Evolutionary conservation across 2,797 vertebrate species (phyloP).

Genomic region (Acanthurus lineatus): DNA sequence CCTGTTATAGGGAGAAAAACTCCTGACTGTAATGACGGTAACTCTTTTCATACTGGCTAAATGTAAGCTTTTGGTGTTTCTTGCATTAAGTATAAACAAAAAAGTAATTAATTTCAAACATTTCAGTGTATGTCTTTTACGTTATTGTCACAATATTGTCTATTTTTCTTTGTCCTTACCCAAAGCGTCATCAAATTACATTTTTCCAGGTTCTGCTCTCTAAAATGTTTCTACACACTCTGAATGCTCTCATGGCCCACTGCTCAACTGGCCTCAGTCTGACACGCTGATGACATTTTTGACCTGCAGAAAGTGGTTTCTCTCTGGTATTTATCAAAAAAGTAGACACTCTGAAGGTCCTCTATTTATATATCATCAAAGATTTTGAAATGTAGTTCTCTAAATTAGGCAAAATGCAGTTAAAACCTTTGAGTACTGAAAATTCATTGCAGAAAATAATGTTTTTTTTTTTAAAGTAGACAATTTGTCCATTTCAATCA

Average conservation of each 20-base stretch:
- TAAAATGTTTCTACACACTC: neutral
- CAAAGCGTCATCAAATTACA: neutral
- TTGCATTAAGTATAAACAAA: neutral
- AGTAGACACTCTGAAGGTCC: neutral
- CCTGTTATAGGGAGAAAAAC: constrained; percentile 23
- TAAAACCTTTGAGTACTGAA: no score
- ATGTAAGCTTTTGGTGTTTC: neutral
- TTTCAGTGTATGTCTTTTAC: no score
- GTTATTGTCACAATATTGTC: no score
- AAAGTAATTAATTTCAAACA: neutral
- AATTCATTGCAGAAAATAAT: no score
- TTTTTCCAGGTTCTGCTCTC: neutral
- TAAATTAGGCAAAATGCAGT: no score
- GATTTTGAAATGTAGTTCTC: no score
- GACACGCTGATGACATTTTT: neutral
- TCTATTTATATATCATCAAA: no score
- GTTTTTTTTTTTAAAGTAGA: no score
- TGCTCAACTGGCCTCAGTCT: neutral
- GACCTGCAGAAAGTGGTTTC: neutral
- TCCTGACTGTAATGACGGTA: no score
- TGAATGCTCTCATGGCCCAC: neutral
- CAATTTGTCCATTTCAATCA: no score
- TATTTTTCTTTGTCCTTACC: neutral
- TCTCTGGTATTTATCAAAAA: neutral
- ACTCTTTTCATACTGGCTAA: neutral